phyloP scores from a whole-genome alignment of 2,113 vertebrate genomes.

The Charina bottae region DNA sequence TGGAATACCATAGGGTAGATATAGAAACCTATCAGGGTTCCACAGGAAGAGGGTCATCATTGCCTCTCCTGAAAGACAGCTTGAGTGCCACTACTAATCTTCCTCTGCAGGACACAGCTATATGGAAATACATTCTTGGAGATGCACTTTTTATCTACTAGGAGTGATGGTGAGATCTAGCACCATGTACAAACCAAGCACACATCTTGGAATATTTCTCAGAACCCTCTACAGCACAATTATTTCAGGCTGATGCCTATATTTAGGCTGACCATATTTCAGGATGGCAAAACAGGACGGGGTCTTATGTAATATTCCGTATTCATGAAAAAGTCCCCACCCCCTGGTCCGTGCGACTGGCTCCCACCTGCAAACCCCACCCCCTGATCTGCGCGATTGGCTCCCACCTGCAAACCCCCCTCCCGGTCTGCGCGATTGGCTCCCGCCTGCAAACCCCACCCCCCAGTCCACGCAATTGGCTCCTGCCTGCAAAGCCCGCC shows the following conservation, averaged over 20 bases:
- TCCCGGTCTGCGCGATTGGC: no score
- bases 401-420: no score
- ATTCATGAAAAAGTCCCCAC: no score
- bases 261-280: no score
- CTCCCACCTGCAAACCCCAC: no score
- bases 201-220: not conserved
- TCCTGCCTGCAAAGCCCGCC: no score
- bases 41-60: not conserved
- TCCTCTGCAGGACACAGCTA: not conserved
- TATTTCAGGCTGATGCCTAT: not conserved
- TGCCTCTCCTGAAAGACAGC: not conserved
- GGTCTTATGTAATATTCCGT: no score
- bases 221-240: not conserved
- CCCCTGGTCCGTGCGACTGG: no score
- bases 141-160: not conserved
- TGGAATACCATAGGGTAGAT: not conserved
- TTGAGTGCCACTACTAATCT: not conserved
- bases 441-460: no score
- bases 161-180: not conserved
- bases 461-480: no score
- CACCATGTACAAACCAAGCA: not conserved
- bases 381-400: no score
- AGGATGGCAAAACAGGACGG: no score
- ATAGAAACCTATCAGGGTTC: not conserved
- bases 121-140: not conserved